These are phyloP conservation scores for Triplophysa bombifrons DNA, from an alignment of 2,797 vertebrate species.

Conservation along the genomic window DNA sequence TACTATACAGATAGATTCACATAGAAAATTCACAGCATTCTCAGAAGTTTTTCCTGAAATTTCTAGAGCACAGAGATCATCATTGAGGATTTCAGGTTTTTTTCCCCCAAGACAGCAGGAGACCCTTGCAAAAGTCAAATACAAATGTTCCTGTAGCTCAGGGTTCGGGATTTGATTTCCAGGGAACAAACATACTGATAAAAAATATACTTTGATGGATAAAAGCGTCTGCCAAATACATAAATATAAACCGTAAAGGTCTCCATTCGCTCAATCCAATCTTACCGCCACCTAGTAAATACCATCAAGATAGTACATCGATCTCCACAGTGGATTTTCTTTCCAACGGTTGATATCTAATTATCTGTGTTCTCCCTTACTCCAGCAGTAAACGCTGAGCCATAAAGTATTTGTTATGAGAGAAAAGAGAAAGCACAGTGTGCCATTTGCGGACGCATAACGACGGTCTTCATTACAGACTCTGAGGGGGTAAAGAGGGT, in stretches of 20 bases:
- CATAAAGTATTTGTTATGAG: slow-evolving; percentile 15
- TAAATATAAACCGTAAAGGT: neutral
- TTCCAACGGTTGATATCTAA: neutral
- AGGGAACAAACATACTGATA: no score
- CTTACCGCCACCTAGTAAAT: neutral
- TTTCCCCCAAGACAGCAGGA: no score
- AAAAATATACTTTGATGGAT: no score
- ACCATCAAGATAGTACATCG: neutral
- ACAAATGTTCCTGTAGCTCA: no score
- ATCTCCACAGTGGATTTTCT: neutral
- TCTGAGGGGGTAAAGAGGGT: slow-evolving; percentile 27
- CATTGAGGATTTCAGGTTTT: no score
- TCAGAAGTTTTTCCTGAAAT: no score
- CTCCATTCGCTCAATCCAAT: neutral
- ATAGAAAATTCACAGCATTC: no score
- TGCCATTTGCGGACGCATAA: slow-evolving; percentile 21
- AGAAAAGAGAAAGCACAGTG: slow-evolving; percentile 11
- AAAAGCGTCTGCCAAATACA: no score
- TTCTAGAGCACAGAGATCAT: no score
- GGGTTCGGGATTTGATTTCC: no score
- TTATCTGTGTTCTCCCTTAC: neutral
- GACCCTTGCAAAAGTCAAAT: no score
- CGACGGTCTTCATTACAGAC: slow-evolving; percentile 12
- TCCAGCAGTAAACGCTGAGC: neutral
- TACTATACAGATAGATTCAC: no score